Conservation (phyloP, 2,797 vertebrate species). For the Tragelaphus oryx region DNA sequence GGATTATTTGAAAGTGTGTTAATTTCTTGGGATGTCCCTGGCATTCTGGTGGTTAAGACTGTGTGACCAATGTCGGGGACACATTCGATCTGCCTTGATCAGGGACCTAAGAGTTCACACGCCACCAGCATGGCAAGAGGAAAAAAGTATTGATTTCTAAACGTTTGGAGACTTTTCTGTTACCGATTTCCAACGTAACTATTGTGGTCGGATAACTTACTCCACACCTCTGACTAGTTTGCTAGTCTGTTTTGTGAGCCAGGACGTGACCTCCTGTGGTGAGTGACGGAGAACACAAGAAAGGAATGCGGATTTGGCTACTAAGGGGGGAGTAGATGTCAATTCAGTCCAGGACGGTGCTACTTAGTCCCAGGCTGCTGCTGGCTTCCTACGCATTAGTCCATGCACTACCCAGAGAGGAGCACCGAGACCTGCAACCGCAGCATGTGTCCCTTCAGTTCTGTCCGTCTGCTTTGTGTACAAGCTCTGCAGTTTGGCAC, state of each 20-base stretch:
- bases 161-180: background rate
- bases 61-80: background rate
- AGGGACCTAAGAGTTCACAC: background rate
- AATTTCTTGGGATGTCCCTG: background rate
- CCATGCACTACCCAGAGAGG: background rate
- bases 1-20: background rate
- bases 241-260: background rate
- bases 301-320: rapidly evolving
- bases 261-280: rapidly evolving
- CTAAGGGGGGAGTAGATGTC: rapidly evolving
- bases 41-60: background rate
- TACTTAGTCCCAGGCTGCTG: background rate
- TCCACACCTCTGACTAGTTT: background rate
- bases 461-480: background rate
- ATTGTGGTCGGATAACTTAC: too few species aligned
- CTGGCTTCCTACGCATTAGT: background rate
- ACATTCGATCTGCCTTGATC: background rate
- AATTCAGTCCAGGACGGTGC: rapidly evolving
- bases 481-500: background rate
- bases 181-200: background rate
- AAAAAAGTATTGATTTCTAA: background rate
- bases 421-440: rapidly evolving
- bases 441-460: rapidly evolving
- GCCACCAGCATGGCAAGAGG: background rate
- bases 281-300: background rate